Base-by-base conservation (phyloP, 2,888 invertebrate species). In the Noctua janthina region DNA sequence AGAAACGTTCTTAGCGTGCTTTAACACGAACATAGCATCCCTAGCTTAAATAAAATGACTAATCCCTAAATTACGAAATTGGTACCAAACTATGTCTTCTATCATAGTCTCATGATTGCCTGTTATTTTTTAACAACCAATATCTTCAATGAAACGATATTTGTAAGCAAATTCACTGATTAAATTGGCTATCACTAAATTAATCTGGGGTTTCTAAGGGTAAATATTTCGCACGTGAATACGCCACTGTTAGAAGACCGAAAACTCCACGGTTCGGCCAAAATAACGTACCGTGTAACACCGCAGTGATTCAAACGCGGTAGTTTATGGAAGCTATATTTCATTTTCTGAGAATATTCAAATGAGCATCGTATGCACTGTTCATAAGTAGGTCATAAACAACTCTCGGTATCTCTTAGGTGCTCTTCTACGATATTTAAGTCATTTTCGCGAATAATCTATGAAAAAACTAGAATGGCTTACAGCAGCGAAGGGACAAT, bases 271-370 rank as follows among this genome's bases (percentile, higher is more conserved):
- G 3, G 46, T 62, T 23, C 23, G 11, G 8, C 6, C 6, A 39
- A 70, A 76, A 70, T 51, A 81, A 43, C 4, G n/a, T 35, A 59
- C 51, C 29, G 46, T 59, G 56, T 76, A 46, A 76, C 7, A 29
- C 13, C 1, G 15, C 13, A 29, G 59, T 72, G 70, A 67, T 17
- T 29, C 56, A 66, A 76, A 81, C 73, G 74, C 70, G 67, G 71
- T 74, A 49, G 77, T 62, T 84, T 74, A 71, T 29, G 76, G 35
- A 59, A 82, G 20, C 13, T 10, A 39, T 68, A 15, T 62, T 67
- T 82, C 54, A 70, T 74, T 17, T 82, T 82, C 83, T 56, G n/a
- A 84, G 84, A 77, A 86, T 82, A 86, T 82, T 86, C 43, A 84
- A 82, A 76, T 77, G 59, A 73, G 66, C 35, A 66, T 43, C 49